Conservation (phyloP, 2,888 invertebrate species). For the Pegoplata infirma region DNA sequence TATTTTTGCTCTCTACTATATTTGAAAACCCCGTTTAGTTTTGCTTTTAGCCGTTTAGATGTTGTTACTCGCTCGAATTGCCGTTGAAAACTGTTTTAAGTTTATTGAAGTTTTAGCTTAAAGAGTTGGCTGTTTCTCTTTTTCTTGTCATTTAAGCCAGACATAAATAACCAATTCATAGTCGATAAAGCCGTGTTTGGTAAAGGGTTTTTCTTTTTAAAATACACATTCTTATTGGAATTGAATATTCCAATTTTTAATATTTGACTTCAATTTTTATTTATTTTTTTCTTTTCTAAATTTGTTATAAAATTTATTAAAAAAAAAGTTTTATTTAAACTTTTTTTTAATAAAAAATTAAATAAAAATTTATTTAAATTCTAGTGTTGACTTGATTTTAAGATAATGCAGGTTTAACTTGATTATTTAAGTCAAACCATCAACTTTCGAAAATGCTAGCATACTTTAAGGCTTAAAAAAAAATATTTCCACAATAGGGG, state of each 20-base stretch:
- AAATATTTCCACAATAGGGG: neutral
- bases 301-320: no score
- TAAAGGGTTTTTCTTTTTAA: no score
- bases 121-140: conserved; percentile 39
- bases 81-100: conserved; percentile 61
- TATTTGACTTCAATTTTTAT: no score
- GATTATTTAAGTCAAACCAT: neutral
- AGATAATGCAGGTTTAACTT: neutral
- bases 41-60: conserved; percentile 33
- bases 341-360: no score
- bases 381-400: no score
- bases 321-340: no score
- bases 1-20: neutral
- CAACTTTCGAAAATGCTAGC: neutral
- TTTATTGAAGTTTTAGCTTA: conserved; percentile 12
- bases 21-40: neutral
- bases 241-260: no score
- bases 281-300: no score
- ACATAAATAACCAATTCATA: neutral
- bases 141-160: neutral
- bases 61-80: conserved; percentile 63
- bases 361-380: no score
- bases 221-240: no score
- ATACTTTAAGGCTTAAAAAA: conserved; percentile 10
- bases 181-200: neutral